Evolutionary conservation across 2,113 vertebrate genomes (phyloP).

Genomic region (Cheilinus undulatus): DNA sequence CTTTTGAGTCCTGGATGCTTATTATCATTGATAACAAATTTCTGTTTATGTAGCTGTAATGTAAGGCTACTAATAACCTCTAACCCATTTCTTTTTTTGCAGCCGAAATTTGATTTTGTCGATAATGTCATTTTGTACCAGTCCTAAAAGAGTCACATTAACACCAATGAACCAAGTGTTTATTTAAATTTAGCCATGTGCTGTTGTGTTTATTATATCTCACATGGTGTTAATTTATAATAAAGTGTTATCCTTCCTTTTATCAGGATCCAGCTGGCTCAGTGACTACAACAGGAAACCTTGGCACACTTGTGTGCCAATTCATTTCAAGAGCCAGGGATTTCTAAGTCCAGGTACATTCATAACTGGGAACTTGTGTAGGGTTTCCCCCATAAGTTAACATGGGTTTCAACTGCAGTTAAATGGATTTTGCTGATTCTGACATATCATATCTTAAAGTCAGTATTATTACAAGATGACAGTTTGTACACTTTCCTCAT

Average conservation of each 20-base stretch:
- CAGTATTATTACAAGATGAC: too few species aligned
- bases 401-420: neutral
- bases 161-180: neutral
- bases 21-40: slow-evolving; percentile 2
- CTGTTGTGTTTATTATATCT: neutral
- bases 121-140: too few species aligned
- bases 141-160: too few species aligned
- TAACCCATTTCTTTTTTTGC: too few species aligned
- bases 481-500: too few species aligned
- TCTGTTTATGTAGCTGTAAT: neutral
- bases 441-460: too few species aligned
- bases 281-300: slow-evolving; percentile 57
- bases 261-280: slow-evolving; percentile 56
- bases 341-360: slow-evolving; percentile 65
- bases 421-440: too few species aligned
- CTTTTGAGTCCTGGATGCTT: neutral
- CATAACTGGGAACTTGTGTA: neutral
- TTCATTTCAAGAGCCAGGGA: slow-evolving; percentile 58
- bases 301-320: slow-evolving; percentile 70
- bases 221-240: neutral
- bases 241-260: neutral
- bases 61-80: neutral
- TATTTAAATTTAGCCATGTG: neutral
- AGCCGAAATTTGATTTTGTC: too few species aligned
- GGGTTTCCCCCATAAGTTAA: neutral